These are phyloP conservation scores for Sturnus vulgaris DNA, from an alignment of 2,113 vertebrate genomes.

Conservation along the genomic window DNA sequence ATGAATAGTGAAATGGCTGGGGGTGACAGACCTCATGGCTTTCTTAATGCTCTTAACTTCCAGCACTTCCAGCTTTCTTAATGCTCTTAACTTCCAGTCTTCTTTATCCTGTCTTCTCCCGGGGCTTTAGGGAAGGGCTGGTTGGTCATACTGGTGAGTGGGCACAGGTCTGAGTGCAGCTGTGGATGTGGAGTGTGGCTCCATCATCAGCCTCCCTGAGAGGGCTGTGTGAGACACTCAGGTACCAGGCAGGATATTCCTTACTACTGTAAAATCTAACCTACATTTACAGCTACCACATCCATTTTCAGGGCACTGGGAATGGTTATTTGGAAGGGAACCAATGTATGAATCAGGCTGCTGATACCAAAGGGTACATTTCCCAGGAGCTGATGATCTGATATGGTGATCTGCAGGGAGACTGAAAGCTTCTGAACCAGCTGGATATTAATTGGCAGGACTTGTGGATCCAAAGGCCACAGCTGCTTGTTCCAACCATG, in stretches of 20 bases:
- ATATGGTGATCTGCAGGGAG: not conserved
- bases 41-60: not conserved
- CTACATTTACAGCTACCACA: not conserved
- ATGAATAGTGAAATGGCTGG: not conserved
- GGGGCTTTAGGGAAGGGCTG: not conserved
- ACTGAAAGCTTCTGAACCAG: not conserved
- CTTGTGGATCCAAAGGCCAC: not conserved
- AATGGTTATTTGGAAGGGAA: not conserved
- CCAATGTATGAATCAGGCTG: not conserved
- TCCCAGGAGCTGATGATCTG: not conserved
- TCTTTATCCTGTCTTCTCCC: not conserved
- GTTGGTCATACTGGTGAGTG: accelerated
- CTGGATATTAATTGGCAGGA: not conserved
- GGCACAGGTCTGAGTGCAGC: not conserved
- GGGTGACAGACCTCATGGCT: not conserved
- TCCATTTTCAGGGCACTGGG: not conserved
- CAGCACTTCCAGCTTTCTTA: not conserved
- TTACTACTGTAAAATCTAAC: not conserved
- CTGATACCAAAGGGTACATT: not conserved
- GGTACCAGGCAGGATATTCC: not conserved
- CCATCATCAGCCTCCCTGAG: not conserved
- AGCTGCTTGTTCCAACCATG: not conserved
- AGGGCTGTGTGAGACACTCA: not conserved
- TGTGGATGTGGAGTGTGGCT: not conserved
- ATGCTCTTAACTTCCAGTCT: not conserved